phyloP scores from a whole-genome alignment of 2,113 vertebrate genomes.

The Callaeas wilsoni region DNA sequence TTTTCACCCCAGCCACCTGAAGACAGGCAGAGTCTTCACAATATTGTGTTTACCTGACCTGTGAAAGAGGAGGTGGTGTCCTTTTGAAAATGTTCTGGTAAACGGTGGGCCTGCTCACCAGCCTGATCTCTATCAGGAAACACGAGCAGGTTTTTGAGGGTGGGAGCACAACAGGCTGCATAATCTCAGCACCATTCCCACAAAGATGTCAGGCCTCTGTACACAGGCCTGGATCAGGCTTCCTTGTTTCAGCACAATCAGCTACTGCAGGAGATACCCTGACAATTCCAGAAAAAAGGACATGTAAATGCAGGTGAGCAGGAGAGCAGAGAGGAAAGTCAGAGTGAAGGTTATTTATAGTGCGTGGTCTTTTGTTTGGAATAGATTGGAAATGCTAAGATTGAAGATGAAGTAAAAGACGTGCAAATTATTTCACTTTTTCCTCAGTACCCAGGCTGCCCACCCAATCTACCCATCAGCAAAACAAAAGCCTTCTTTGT shows the following conservation, averaged over 20 bases:
- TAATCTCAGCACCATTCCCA: not conserved
- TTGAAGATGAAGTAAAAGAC: not conserved
- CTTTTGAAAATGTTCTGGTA: not conserved
- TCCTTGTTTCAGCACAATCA: not conserved
- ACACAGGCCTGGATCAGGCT: not conserved
- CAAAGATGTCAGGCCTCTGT: not conserved
- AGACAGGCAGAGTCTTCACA: not conserved
- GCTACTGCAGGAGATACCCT: not conserved
- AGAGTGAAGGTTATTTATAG: not conserved
- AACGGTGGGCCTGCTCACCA: not conserved
- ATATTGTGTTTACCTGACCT: not conserved
- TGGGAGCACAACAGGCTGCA: not conserved
- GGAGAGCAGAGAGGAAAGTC: not conserved
- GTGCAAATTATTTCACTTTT: not conserved
- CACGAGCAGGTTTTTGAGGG: not conserved
- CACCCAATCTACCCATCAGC: not conserved
- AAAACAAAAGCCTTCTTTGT: not conserved
- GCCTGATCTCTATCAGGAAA: not conserved
- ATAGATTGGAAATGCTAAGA: not conserved
- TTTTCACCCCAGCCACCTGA: not conserved
- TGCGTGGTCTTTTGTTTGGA: not conserved
- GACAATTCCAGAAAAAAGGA: not conserved
- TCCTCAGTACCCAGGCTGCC: not conserved
- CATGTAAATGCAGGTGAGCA: rapidly evolving
- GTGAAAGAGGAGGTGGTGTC: not conserved